Percentiles rank a stretch among this genome's conserved stretches.
phyloP scores from a whole-genome alignment of 2,888 invertebrate genomes.

The Acleris sparsana region DNA sequence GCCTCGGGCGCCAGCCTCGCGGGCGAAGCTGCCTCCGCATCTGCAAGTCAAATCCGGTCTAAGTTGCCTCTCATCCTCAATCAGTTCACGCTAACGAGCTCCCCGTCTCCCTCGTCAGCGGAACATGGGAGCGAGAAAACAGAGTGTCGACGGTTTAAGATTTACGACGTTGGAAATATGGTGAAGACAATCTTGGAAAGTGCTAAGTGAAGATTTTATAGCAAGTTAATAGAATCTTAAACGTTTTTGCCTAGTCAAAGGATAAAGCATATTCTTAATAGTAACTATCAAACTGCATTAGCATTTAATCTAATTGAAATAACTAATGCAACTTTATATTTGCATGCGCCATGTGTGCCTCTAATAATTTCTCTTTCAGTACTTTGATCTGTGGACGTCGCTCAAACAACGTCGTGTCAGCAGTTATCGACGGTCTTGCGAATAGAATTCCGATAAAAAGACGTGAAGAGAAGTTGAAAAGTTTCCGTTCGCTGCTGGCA shows the following conservation, averaged over 20 bases:
- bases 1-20: neutral
- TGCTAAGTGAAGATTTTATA: neutral
- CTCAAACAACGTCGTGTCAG: too few relatives aligned
- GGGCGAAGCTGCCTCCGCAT: neutral
- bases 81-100: neutral
- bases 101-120: neutral
- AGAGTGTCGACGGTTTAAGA: neutral
- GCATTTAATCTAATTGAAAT: too few relatives aligned
- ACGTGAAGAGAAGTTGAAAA: neutral
- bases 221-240: too few relatives aligned
- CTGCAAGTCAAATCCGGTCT: neutral
- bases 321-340: too few relatives aligned
- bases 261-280: too few relatives aligned
- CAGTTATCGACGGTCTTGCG: too few relatives aligned
- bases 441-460: neutral
- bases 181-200: neutral
- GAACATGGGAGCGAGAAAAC: neutral
- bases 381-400: too few relatives aligned
- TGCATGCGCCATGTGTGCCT: too few relatives aligned
- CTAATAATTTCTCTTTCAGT: too few relatives aligned
- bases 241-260: too few relatives aligned
- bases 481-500: neutral
- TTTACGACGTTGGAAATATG: neutral
- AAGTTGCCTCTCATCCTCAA: neutral
- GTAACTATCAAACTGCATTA: too few relatives aligned